Conservation (phyloP, 2,113 vertebrate genomes). For the Paratilapia polleni region DNA sequence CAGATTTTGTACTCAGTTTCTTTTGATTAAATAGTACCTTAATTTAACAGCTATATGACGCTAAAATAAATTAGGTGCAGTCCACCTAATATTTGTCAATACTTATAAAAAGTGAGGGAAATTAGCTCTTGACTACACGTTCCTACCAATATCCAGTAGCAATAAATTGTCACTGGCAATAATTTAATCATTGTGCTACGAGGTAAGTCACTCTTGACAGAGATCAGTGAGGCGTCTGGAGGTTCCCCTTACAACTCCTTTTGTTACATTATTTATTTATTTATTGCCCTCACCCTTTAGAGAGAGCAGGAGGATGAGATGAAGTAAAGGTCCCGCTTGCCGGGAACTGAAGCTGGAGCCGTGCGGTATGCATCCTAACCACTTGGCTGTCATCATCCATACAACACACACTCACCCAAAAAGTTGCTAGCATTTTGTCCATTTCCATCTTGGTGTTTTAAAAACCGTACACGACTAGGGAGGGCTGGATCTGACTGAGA, state of each 20-base stretch:
- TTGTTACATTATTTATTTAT: conserved; percentile 6
- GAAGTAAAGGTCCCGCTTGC: neutral
- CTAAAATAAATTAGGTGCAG: neutral
- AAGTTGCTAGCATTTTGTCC: neutral
- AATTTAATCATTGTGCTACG: neutral
- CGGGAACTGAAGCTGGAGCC: neutral
- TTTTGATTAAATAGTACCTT: neutral
- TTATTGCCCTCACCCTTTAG: neutral
- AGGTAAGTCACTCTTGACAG: neutral
- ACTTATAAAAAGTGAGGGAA: neutral
- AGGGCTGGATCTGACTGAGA: too few species aligned
- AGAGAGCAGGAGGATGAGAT: neutral
- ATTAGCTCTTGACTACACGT: neutral
- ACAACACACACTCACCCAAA: neutral
- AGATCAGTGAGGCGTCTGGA: neutral
- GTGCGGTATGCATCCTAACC: neutral
- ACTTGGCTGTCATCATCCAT: neutral
- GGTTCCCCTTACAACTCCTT: neutral
- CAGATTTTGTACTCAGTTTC: neutral
- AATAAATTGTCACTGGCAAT: neutral
- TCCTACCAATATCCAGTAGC: neutral
- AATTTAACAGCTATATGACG: neutral
- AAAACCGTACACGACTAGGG: too few species aligned
- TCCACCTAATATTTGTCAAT: neutral
- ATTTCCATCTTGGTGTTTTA: too few species aligned